Evolutionary conservation across 37 sponge, comb jelly and placozoan genomes (phyloP), one percentile per base, ranked within the genome.

Genomic region (Ephydatia muelleri): DNA sequence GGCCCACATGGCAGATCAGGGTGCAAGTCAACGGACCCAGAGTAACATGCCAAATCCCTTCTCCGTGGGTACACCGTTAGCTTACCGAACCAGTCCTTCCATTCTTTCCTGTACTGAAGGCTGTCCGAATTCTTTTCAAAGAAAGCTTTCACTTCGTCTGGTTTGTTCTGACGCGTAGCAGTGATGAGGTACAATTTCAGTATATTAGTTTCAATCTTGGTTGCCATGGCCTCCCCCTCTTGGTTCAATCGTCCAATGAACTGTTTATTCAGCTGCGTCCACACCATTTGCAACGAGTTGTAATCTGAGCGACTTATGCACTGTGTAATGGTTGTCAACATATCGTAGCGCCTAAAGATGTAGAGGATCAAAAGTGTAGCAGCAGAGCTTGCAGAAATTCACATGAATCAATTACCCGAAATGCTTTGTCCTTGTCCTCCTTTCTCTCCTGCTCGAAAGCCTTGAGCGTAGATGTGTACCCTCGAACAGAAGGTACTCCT

Each of bases 31-130:
- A 57, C 1, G 12, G 19, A 57, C 84, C 94, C 95, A 0, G 83
- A 88, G 5, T 65, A 39, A 70, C 69, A 37, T 2, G 94, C 9
- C 32, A 3, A 0, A 14, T 33, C 1, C 31, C 8, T 79, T 49
- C 84, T 86, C 13, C 82, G 80, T 65, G 90, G 68, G 43, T 92
- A 25, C 31, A 49, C 75, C 30, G 33, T 8, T 33, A 25, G 83
- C 94, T 81, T 39, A 95, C 96, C 86, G 83, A 97, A 95, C 97
- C 97, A 97, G 29, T 97, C 97, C 77, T 95, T 97, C 97, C 97
- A 97, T 70, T 97, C 97, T 35, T 85, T 81, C 33, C 72, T 84
- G 38, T 85, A 79, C 2, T 84, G 91, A 16, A 97, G 85, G 22
- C 83, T 75, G 22, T 76, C 79, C 2, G 91, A 22, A 79, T 89